phyloP scores from a whole-genome alignment of 2,797 vertebrate genomes.

The Sciurus vulgaris region DNA sequence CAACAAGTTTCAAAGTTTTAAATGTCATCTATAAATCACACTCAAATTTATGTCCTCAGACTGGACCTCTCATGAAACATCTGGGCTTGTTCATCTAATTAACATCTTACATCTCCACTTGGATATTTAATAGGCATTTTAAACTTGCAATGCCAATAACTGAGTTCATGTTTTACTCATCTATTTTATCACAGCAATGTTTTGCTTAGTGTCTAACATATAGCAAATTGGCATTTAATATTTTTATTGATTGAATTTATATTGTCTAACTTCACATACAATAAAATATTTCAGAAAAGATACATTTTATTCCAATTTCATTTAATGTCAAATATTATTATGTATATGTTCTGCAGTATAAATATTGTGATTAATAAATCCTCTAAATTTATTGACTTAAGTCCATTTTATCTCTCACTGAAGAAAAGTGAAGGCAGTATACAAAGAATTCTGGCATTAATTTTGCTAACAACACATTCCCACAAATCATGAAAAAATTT shows the following conservation, averaged over 20 bases:
- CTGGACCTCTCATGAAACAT: not conserved
- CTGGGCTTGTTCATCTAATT: not conserved
- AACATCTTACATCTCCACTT: not conserved
- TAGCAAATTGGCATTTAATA: not conserved
- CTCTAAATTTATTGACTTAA: not conserved
- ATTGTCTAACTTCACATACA: constrained; percentile 43
- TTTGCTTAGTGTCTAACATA: constrained; percentile 22
- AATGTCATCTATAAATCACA: not conserved
- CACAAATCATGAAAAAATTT: not conserved
- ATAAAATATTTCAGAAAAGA: not conserved
- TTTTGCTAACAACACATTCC: constrained; percentile 7
- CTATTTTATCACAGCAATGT: not conserved
- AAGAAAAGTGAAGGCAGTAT: constrained; percentile 36
- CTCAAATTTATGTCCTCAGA: not conserved
- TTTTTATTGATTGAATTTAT: not conserved
- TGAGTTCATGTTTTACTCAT: not conserved
- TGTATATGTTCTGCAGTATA: not conserved
- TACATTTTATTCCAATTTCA: not conserved
- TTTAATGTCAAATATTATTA: not conserved
- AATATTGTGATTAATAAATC: constrained; percentile 35
- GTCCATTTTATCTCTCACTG: not conserved
- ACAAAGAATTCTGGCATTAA: not conserved
- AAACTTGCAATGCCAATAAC: not conserved
- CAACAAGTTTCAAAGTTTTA: constrained; percentile 13
- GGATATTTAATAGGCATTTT: not conserved